These are phyloP conservation scores for Leptarthrus brevirostris DNA, from an alignment of 2,888 invertebrate genomes.

Conservation along the genomic window DNA sequence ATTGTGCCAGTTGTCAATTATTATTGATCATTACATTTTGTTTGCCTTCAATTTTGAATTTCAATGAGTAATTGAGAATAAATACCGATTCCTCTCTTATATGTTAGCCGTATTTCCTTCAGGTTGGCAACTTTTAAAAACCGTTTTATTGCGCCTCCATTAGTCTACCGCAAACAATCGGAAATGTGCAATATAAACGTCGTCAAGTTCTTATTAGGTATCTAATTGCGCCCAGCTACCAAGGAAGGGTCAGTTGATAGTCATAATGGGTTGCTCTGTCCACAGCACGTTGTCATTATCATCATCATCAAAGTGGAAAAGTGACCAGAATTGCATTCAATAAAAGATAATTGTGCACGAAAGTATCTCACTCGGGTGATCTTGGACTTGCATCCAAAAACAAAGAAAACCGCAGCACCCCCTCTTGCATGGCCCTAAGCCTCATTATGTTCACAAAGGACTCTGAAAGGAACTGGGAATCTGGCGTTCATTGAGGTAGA, in stretches of 20 bases:
- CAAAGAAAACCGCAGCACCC: slow-evolving; percentile 2
- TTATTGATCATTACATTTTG: slow-evolving; percentile 17
- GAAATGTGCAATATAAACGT: slow-evolving; percentile 39
- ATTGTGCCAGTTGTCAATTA: neutral
- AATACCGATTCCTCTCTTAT: too few species aligned
- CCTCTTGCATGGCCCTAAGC: neutral
- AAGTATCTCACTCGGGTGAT: slow-evolving; percentile 38
- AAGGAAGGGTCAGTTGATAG: neutral
- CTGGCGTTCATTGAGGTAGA: neutral
- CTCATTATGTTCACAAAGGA: neutral
- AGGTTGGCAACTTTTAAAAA: too few species aligned
- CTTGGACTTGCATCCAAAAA: slow-evolving; percentile 10
- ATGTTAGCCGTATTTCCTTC: too few species aligned
- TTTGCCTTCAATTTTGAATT: neutral
- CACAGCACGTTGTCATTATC: slow-evolving; percentile 16
- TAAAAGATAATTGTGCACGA: slow-evolving; percentile 40
- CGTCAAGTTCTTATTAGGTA: slow-evolving; percentile 34
- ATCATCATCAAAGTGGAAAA: slow-evolving; percentile 43
- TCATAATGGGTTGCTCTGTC: neutral
- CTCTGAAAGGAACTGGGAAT: neutral
- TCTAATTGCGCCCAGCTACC: slow-evolving; percentile 15
- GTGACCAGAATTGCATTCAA: slow-evolving; percentile 33
- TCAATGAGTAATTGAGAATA: too few species aligned
- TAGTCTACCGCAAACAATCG: slow-evolving; percentile 39
- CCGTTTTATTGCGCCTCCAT: too few species aligned